Base-by-base conservation (phyloP, 2,888 invertebrate genomes). In the Cephalotes varians region DNA sequence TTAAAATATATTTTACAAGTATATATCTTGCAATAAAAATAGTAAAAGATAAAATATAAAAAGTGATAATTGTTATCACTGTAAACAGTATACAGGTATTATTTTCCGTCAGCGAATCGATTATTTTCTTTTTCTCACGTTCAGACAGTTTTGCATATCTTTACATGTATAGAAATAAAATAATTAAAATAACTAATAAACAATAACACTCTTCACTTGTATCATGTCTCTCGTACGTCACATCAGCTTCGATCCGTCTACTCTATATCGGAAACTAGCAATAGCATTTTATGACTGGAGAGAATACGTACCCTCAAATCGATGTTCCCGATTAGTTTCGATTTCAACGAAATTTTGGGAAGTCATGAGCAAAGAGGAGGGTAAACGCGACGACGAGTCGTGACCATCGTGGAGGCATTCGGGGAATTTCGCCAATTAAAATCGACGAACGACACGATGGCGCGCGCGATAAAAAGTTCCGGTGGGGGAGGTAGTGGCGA, bases 341-440 rank as follows among this genome's bases (percentile, higher is more conserved):
- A 85, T 88, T 80, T 82, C 67, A 54, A 58, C 49, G 77, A 72
- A 76, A 82, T 81, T 84, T 62, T 54, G 69, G 65, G 25, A n/a
- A 64, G 58, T 31, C 25, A 71, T 1, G 40, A 34, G 28, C 34
- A 47, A 47, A 51, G 18, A 34, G 49, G 67, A 79, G 54, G 54
- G 64, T 31, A 56, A 60, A 37, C 71, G 74, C 62, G 81, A 72
- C 77, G 65, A 65, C 74, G 67, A 85, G 81, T 83, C 77, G 83
- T 72, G 81, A 76, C 72, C 76, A 83, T 54, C 82, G 85, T 69
- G 82, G 60, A 86, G 72, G 86, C 88, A 86, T 88, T 86, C 85
- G 67, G 82, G 82, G 87, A 88, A 86, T 87, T 88, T 89, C 84
- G 87, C 90, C 90, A 90, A 90, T 90, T 90, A 90, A 90, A 90